Conservation (phyloP, 2,113 vertebrate species). For the Parus major region DNA sequence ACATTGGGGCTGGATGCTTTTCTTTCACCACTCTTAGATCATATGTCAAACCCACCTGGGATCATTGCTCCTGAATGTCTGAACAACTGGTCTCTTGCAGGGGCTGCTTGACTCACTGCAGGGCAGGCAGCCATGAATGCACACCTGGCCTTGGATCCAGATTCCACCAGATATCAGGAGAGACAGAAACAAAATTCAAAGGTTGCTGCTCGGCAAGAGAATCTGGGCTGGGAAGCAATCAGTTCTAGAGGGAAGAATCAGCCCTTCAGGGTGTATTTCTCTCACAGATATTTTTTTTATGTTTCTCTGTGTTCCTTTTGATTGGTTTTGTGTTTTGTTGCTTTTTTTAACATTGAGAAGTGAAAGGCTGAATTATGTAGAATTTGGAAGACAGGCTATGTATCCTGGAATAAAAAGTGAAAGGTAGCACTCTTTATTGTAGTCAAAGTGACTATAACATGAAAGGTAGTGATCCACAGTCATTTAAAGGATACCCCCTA, state of each 20-base stretch:
- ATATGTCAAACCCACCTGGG: background rate
- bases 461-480: background rate
- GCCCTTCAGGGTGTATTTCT: background rate
- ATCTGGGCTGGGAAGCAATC: background rate
- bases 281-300: background rate
- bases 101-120: background rate
- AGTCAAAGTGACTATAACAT: background rate
- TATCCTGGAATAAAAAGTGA: background rate
- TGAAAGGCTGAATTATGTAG: background rate
- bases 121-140: background rate
- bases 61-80: background rate
- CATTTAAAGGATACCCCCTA: background rate
- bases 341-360: background rate
- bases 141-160: background rate
- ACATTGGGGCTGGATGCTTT: background rate
- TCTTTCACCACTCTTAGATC: background rate
- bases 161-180: background rate
- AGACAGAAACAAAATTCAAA: background rate
- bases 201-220: background rate
- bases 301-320: background rate
- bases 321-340: background rate
- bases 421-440: background rate
- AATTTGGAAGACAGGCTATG: background rate
- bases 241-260: background rate
- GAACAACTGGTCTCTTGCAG: background rate